Conservation (phyloP, 2,888 invertebrate species). For the Caenorhabditis afra region DNA sequence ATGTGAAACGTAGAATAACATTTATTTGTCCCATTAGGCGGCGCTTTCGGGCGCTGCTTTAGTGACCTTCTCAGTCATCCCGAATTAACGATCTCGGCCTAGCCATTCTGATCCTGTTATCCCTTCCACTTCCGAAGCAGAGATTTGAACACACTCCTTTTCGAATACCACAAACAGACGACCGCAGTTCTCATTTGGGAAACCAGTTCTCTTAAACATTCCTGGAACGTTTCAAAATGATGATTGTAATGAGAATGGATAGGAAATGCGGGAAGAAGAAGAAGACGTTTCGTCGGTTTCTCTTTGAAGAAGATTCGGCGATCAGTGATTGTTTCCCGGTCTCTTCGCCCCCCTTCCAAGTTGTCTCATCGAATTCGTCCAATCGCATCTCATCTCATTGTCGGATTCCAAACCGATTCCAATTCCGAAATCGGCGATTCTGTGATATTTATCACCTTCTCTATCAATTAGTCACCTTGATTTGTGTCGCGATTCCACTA, state of each 20-base stretch:
- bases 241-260: background rate
- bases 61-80: slow-evolving; percentile 45
- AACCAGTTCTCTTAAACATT: slow-evolving; percentile 15
- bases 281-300: background rate
- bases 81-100: slow-evolving; percentile 53
- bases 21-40: slow-evolving; percentile 58
- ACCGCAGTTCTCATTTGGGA: too few species aligned
- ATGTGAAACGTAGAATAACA: slow-evolving; percentile 57
- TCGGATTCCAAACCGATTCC: slow-evolving; percentile 3
- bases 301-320: slow-evolving; percentile 20
- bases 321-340: slow-evolving; percentile 16
- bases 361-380: slow-evolving; percentile 18
- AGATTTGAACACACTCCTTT: background rate
- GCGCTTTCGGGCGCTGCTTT: background rate
- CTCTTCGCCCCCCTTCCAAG: background rate
- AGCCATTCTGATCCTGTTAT: slow-evolving; percentile 46
- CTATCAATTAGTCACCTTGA: slow-evolving; percentile 57
- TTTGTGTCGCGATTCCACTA: slow-evolving; percentile 33
- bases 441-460: slow-evolving; percentile 52
- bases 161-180: too few species aligned
- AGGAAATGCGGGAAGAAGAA: background rate
- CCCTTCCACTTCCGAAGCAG: slow-evolving; percentile 8
- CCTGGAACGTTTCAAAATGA: background rate
- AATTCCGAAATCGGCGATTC: too few species aligned
- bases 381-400: background rate